These are phyloP conservation scores for Chiloscyllium punctatum DNA, from an alignment of 2,797 vertebrate genomes.

Conservation along the genomic window DNA sequence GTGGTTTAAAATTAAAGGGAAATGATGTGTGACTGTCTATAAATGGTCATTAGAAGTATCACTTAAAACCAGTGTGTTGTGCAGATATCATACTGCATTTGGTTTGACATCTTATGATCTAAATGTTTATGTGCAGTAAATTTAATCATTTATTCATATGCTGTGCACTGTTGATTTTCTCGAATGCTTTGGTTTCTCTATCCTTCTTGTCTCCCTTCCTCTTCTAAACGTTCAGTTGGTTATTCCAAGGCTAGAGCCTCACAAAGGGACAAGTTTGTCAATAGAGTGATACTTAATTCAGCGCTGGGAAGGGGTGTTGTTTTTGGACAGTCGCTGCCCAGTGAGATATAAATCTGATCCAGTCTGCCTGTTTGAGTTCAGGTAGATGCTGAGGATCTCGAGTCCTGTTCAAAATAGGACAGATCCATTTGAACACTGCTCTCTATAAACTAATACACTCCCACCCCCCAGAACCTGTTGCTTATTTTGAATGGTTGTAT, in stretches of 20 bases:
- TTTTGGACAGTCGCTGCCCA: no score
- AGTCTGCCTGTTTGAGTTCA: background rate
- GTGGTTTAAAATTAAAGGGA: conserved; percentile 15
- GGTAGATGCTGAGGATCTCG: background rate
- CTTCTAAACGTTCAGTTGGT: background rate
- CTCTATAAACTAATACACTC: background rate
- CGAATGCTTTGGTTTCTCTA: background rate
- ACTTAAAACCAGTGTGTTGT: background rate
- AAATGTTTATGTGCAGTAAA: no score
- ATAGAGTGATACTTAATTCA: no score
- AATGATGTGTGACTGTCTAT: background rate
- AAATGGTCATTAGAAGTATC: background rate
- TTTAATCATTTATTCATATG: background rate
- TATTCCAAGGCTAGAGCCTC: no score
- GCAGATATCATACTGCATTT: background rate
- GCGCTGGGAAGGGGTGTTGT: no score
- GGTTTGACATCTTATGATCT: background rate
- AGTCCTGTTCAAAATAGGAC: background rate
- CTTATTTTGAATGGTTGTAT: no score
- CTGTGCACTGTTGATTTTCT: background rate
- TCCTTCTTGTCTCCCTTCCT: background rate
- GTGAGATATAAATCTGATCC: background rate
- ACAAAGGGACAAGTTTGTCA: no score
- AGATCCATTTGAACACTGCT: background rate
- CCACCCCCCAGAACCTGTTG: no score